Conservation (phyloP, 2,888 invertebrate genomes). For the Nomada hirtipes region DNA sequence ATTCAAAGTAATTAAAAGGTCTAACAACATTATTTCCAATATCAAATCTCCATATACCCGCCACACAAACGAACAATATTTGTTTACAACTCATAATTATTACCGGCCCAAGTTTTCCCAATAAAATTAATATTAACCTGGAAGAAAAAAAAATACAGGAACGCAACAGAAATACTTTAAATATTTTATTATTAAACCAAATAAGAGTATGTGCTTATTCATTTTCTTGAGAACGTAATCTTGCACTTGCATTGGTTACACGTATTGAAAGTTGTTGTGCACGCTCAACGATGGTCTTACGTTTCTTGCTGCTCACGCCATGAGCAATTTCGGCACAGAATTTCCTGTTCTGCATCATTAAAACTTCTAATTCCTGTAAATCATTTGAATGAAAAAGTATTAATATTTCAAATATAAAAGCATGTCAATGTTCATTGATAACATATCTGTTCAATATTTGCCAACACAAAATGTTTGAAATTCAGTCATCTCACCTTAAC, state of each 20-base stretch:
- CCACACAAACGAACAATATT: no score
- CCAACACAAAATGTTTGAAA: background rate
- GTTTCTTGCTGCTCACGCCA: slow-evolving; percentile 98
- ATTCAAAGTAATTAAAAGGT: no score
- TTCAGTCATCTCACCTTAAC: slow-evolving; percentile 87
- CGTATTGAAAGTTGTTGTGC: slow-evolving; percentile 98
- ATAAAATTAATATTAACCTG: no score
- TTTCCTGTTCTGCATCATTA: slow-evolving; percentile 99
- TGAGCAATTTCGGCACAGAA: slow-evolving; percentile 99
- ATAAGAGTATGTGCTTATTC: slow-evolving; percentile 89
- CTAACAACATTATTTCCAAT: no score
- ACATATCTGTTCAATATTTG: no score
- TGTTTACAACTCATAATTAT: no score
- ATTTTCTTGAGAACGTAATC: slow-evolving; percentile 98
- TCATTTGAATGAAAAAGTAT: background rate
- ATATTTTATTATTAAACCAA: slow-evolving; percentile 68
- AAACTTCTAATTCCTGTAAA: slow-evolving; percentile 95
- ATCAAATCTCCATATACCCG: no score
- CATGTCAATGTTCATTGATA: no score
- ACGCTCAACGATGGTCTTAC: slow-evolving; percentile 97
- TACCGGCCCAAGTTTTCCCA: no score
- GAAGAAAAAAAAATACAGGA: background rate
- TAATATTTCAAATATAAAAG: background rate
- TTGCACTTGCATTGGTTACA: slow-evolving; percentile 98
- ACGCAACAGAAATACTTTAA: slow-evolving; percentile 44